Base-by-base conservation (phyloP, 1,140 invertebrate species). In the Tribolium madens region DNA sequence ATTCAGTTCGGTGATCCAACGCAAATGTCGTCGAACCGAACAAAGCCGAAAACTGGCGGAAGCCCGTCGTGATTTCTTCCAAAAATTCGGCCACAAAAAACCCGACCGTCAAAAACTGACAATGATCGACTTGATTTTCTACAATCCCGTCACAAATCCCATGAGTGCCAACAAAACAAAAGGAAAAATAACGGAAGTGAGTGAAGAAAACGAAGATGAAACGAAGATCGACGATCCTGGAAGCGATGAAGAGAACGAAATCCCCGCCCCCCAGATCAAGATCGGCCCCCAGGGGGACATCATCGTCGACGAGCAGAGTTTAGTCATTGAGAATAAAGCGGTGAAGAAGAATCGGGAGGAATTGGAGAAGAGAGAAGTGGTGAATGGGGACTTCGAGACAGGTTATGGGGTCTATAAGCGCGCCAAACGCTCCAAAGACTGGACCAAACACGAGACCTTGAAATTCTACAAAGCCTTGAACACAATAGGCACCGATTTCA, bases 61-160 rank as follows among this genome's bases (percentile, higher is more conserved):
- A 77, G 87, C 89, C 9, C 84, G 87, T 76, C 84, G 88, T 15
- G 90, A 92, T 77, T 92, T 91, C 83, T 84, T 88, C 9, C 83
- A 88, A 3, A 90, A 90, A 64, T 88, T 88, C 73, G 88, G 88
- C 21, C 85, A 90, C 17, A 88, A 87, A 73, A 85, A 86, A 15
- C 89, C 91, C 1, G 93, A 95, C 79, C 88, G 90, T 80, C 88
- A 88, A 15, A 90, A 90, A 60, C 89, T 97, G 73, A 97, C 92
- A 46, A 96, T 97, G 95, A 93, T 93, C 80, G 96, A 97, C 87
- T 89, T 97, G 50, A 96, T 97, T 80, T 96, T 93, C 86, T 96
- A 95, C 85, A 97, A 97, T 87, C 96, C 95, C 1, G 84, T 86
- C 0, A 90, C 88, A 14, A 94, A 93, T 87, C 91, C 91, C 1